Conservation (phyloP, 2,888 invertebrate genomes). For the Unio pictorum region DNA sequence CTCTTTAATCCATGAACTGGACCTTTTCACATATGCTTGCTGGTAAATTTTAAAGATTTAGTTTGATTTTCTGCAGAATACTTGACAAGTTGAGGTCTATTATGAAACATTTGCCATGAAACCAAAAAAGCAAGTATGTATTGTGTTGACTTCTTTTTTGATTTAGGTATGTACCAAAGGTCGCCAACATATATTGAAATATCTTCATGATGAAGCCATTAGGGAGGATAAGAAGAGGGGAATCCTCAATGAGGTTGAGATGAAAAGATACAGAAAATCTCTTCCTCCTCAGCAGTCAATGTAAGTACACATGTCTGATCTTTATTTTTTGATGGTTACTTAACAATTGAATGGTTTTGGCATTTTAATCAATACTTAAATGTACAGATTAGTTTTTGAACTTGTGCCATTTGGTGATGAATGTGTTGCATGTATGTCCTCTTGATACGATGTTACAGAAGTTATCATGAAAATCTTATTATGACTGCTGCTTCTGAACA, state of each 20-base stretch:
- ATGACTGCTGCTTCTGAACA: too few relatives aligned
- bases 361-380: too few relatives aligned
- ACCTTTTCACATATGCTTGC: background rate
- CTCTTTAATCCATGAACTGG: background rate
- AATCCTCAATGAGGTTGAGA: slow-evolving; percentile 63
- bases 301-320: slow-evolving; percentile 14
- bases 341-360: too few relatives aligned
- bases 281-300: slow-evolving; percentile 59
- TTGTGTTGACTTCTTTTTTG: slow-evolving; percentile 33
- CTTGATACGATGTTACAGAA: too few relatives aligned
- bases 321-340: too few relatives aligned
- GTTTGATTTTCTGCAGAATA: background rate
- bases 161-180: slow-evolving; percentile 89
- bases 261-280: slow-evolving; percentile 64
- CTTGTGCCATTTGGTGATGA: too few relatives aligned
- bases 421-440: too few relatives aligned
- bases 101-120: background rate
- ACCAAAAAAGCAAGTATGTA: background rate
- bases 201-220: slow-evolving; percentile 89
- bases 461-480: too few relatives aligned
- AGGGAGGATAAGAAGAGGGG: slow-evolving; percentile 76
- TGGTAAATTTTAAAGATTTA: background rate
- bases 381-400: too few relatives aligned
- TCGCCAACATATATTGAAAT: slow-evolving; percentile 94
- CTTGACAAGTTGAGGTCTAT: background rate